phyloP scores from a whole-genome alignment of 2,113 vertebrate genomes.

The Lophura nycthemera region DNA sequence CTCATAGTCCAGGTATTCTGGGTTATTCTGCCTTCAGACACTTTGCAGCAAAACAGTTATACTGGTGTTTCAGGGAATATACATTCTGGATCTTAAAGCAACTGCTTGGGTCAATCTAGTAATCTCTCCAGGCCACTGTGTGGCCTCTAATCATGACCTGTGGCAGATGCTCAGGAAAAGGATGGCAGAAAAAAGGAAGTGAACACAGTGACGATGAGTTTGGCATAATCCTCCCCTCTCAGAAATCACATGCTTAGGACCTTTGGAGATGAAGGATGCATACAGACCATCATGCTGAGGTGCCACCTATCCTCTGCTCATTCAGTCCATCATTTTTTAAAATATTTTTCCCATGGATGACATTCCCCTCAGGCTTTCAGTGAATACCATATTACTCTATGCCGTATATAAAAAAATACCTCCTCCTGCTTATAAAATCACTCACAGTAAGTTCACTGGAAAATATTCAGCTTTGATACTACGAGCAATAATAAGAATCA shows the following conservation, averaged over 20 bases:
- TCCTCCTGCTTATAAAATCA: neutral
- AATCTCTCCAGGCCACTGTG: neutral
- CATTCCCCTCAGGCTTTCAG: neutral
- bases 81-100: neutral
- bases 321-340: neutral
- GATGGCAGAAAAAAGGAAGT: neutral
- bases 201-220: conserved; percentile 12
- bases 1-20: neutral
- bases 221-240: neutral
- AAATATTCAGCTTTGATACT: neutral
- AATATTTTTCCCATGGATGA: neutral
- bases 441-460: neutral
- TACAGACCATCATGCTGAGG: neutral
- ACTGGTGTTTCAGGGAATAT: neutral
- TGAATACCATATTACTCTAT: neutral
- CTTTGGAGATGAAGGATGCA: neutral
- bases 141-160: neutral
- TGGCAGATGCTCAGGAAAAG: neutral
- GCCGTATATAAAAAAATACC: neutral
- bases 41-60: neutral
- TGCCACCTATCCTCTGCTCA: neutral
- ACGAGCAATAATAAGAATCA: neutral
- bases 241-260: neutral
- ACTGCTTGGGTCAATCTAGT: neutral
- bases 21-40: neutral